Conservation (phyloP, 64 coral and sea anemone species). For the Trachythela sp. region DNA sequence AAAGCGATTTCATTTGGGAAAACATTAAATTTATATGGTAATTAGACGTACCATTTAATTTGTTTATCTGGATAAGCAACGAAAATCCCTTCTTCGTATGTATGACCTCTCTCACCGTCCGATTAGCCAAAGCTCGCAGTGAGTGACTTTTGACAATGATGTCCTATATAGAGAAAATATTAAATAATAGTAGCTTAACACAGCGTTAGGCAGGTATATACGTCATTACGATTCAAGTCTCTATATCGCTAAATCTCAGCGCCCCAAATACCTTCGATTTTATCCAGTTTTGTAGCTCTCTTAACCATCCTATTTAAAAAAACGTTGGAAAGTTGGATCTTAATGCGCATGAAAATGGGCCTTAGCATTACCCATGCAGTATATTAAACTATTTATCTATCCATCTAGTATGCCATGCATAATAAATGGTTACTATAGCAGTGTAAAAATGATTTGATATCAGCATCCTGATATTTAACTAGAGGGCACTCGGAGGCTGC, state of each 20-base stretch:
- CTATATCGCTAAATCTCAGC: too few relatives aligned
- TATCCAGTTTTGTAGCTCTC: neutral
- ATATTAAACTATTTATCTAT: too few relatives aligned
- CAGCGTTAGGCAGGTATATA: too few relatives aligned
- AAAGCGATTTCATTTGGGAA: neutral
- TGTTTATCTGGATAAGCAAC: slow-evolving; percentile 61
- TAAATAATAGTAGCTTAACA: too few relatives aligned
- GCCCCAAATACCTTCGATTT: neutral
- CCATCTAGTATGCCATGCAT: too few relatives aligned
- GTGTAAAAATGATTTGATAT: too few relatives aligned
- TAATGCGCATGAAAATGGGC: too few relatives aligned
- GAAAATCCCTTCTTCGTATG: slow-evolving; percentile 83
- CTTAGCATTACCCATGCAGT: too few relatives aligned
- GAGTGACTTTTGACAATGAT: slow-evolving; percentile 67
- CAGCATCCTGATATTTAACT: too few relatives aligned
- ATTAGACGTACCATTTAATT: slow-evolving; percentile 47
- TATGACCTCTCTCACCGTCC: slow-evolving; percentile 66
- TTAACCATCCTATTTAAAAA: neutral
- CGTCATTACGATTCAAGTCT: too few relatives aligned
- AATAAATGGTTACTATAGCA: too few relatives aligned
- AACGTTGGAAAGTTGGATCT: neutral
- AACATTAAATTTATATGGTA: neutral
- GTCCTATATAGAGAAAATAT: slow-evolving; percentile 60
- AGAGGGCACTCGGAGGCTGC: too few relatives aligned
- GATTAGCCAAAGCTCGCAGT: slow-evolving; percentile 71